phyloP scores from a whole-genome alignment of 2,113 vertebrate genomes.

The Ivindomyrus marchei region DNA sequence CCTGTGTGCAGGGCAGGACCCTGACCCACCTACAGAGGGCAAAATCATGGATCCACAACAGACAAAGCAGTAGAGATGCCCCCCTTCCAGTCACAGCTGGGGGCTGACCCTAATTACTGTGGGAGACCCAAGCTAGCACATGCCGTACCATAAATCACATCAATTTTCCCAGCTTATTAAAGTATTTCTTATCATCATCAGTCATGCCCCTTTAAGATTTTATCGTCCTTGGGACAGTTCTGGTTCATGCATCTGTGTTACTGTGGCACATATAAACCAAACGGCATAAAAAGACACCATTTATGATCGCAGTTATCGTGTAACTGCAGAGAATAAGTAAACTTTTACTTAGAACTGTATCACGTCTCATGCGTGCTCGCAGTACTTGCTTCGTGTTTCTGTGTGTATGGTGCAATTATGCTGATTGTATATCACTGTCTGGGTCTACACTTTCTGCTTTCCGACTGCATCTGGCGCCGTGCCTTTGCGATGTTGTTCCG shows the following conservation, averaged over 20 bases:
- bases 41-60: neutral
- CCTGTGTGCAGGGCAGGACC: neutral
- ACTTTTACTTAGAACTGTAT: neutral
- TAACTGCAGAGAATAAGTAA: neutral
- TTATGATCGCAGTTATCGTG: neutral
- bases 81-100: neutral
- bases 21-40: neutral
- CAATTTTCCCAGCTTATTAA: neutral
- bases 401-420: neutral
- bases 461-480: neutral
- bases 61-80: neutral
- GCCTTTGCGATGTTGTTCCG: neutral
- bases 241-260: neutral
- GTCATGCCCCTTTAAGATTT: neutral
- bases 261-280: neutral
- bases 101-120: neutral
- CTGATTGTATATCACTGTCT: neutral
- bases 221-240: neutral
- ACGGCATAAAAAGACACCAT: neutral
- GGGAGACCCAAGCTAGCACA: neutral
- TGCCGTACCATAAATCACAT: neutral
- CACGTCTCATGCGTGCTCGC: neutral
- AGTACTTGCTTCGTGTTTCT: neutral
- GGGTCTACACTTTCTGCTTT: neutral
- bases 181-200: neutral